Percentiles rank a stretch among this genome's conserved stretches.
These are phyloP conservation scores for Lasioglossum morio DNA, from an alignment of 2,888 invertebrate genomes.

Conservation along the genomic window DNA sequence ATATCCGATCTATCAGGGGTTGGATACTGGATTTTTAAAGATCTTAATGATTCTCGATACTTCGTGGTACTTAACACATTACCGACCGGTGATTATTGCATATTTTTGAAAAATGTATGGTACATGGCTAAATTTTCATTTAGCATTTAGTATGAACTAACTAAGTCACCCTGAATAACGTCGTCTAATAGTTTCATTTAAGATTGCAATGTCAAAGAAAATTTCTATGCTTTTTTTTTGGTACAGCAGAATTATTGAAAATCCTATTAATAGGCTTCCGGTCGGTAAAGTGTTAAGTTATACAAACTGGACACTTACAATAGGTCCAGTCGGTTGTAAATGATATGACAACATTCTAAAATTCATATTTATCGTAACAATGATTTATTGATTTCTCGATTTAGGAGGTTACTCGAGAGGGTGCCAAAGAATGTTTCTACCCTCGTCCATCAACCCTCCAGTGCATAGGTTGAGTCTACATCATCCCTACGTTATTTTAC, in stretches of 20 bases:
- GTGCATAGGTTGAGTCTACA: background rate
- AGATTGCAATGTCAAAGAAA: too few relatives aligned
- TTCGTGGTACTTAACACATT: background rate
- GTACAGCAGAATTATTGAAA: too few relatives aligned
- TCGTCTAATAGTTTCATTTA: too few relatives aligned
- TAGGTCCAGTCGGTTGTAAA: too few relatives aligned
- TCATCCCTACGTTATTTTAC: background rate
- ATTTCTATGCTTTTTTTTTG: too few relatives aligned
- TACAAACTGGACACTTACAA: background rate
- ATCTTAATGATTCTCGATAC: background rate
- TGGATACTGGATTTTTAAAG: background rate
- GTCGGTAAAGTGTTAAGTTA: too few relatives aligned
- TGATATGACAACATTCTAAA: background rate
- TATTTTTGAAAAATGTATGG: too few relatives aligned
- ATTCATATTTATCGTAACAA: background rate
- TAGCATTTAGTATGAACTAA: too few relatives aligned
- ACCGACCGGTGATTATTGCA: too few relatives aligned
- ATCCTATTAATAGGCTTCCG: too few relatives aligned
- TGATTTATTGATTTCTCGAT: background rate
- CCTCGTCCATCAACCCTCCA: conserved; percentile 49
- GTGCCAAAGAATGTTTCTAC: conserved; percentile 71
- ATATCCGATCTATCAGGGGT: background rate
- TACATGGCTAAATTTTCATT: too few relatives aligned
- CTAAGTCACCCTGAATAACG: too few relatives aligned
- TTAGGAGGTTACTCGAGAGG: conserved; percentile 40